Conservation (phyloP, 2,797 vertebrate genomes). For the Ceryle rudis region DNA sequence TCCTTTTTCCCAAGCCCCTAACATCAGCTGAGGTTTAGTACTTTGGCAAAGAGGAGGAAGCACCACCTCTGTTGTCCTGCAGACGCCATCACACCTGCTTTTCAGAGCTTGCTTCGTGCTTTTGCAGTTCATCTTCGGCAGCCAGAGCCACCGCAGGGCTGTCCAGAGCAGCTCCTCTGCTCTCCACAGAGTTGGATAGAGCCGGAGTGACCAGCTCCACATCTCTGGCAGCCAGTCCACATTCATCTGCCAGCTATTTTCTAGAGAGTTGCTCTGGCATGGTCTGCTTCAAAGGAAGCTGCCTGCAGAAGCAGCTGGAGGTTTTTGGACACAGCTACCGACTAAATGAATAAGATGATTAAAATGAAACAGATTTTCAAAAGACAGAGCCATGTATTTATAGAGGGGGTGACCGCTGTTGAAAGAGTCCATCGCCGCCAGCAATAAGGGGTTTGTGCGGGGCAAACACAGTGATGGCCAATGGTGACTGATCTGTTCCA, state of each 20-base stretch:
- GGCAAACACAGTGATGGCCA: neutral
- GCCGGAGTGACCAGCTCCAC: neutral
- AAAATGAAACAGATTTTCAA: neutral
- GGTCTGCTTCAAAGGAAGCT: neutral
- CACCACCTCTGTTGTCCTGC: neutral
- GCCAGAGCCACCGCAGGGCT: rapidly evolving
- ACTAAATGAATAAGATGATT: neutral
- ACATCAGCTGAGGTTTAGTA: neutral
- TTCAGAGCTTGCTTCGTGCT: neutral
- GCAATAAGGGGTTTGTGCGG: neutral
- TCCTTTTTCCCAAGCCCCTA: neutral
- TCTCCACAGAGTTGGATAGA: rapidly evolving
- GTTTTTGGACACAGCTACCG: rapidly evolving
- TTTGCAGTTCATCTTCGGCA: rapidly evolving
- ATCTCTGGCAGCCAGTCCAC: neutral
- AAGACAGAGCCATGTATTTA: neutral
- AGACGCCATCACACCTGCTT: neutral
- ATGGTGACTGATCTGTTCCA: neutral
- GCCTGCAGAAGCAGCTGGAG: neutral
- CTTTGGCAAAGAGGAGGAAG: neutral
- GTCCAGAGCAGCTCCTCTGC: neutral
- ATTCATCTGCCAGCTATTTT: neutral
- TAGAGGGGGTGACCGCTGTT: rapidly evolving
- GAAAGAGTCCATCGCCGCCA: neutral
- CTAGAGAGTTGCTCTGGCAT: neutral